Percentiles rank a stretch among this genome's conserved stretches.
Evolutionary conservation across 2,113 vertebrate species (phyloP).

Genomic region (Craseonycteris thonglongyai): DNA sequence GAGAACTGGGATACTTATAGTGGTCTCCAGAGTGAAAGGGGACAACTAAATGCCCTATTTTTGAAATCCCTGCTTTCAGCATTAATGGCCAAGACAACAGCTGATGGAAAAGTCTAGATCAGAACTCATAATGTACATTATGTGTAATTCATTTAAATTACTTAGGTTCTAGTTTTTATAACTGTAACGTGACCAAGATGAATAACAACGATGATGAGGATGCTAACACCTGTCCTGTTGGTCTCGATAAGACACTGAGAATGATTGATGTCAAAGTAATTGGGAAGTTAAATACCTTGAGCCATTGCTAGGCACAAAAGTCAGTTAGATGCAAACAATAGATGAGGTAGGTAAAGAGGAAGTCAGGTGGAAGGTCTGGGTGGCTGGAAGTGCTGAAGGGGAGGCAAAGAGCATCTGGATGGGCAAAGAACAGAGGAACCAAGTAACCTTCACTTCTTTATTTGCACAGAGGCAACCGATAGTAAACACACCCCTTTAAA

Average conservation of each 20-base stretch:
- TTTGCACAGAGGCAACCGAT: background rate
- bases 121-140: background rate
- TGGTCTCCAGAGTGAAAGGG: background rate
- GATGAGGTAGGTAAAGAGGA: background rate
- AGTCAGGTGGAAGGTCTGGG: fast-evolving
- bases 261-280: background rate
- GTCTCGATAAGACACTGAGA: background rate
- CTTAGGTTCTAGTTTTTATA: background rate
- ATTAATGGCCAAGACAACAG: background rate
- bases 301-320: background rate
- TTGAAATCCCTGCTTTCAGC: background rate
- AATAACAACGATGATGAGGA: background rate
- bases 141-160: background rate
- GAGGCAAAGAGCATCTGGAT: background rate
- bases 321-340: no score
- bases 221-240: background rate
- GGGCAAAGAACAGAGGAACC: background rate
- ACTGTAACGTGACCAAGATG: background rate
- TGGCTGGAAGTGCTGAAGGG: no score
- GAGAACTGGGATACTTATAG: fast-evolving
- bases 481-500: no score
- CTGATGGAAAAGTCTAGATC: background rate
- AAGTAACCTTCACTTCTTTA: background rate
- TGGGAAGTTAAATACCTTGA: fast-evolving
- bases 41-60: fast-evolving